Evolutionary conservation across 2,797 vertebrate species (phyloP), one percentile per base, ranked within the genome.

Genomic region (Crenuchus spilurus): DNA sequence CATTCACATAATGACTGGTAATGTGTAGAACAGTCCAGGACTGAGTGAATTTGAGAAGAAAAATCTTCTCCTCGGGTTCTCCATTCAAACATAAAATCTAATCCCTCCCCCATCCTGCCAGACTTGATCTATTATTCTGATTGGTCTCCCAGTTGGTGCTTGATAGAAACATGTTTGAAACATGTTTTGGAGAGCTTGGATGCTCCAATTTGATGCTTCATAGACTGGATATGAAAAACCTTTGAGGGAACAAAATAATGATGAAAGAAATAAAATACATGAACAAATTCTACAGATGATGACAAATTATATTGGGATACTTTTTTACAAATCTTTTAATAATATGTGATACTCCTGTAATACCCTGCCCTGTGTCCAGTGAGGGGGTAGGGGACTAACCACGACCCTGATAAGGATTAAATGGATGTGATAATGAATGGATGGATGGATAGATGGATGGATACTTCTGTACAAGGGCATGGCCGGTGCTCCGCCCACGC

Each of bases 121-220:
- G 66, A 2, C 48, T 51, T 80, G 77, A 84, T 81, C n/a, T 71
- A 71, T n/a, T 0, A 11, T 79, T 84, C 60, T 80, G 49, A 80
- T 49, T 81, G 82, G 24, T 70, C 14, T 18, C 35, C 58, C 69
- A 78, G 74, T 41, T 0, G n/a, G 55, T 18, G 57, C 8, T 67
- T 72, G 75, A 76, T 71, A 69, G 70, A 39, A 35, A 13, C 2
- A 49, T 75, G 54, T 75, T 60, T 66, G 54, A 41, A 58, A 62
- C 61, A 35, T 55, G 22, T 63, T 79, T 48, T 64, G 64, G 80
- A 63, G 41, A 63, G 51, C 37, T 54, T 16, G 20, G 28, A n/a
- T n/a, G n/a, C n/a, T n/a, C 49, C 49, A n/a, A 31, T 42, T 60
- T 1, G 28, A 4, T 42, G 74, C 70, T 49, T 33, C 3, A 35